phyloP scores from a whole-genome alignment of 2,888 invertebrate genomes.

The Brenthis ino region DNA sequence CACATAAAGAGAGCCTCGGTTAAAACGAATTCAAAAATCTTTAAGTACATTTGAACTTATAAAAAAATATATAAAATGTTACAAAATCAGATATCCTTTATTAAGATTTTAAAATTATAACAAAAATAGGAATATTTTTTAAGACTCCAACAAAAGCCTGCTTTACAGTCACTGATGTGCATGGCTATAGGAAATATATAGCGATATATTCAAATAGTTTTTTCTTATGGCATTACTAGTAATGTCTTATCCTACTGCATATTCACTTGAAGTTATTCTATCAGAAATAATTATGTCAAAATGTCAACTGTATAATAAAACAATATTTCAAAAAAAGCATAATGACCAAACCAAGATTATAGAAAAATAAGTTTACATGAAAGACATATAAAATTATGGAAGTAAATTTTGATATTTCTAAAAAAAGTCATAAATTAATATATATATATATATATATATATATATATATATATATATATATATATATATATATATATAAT shows the following conservation, averaged over 20 bases:
- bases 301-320: background rate
- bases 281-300: slow-evolving; percentile 6
- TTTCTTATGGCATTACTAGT: slow-evolving; percentile 2
- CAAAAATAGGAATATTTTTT: slow-evolving; percentile 13
- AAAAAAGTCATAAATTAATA: too few relatives aligned
- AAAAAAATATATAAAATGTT: slow-evolving; percentile 44
- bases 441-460: too few relatives aligned
- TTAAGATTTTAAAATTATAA: slow-evolving; percentile 13
- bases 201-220: background rate
- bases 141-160: background rate
- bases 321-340: background rate
- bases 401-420: too few relatives aligned
- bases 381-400: too few relatives aligned
- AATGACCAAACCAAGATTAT: background rate
- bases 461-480: too few relatives aligned
- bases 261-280: background rate
- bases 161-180: slow-evolving; percentile 10
- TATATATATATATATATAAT: too few relatives aligned
- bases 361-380: too few relatives aligned
- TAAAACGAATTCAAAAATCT: slow-evolving; percentile 47
- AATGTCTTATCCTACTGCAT: slow-evolving; percentile 5
- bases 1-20: slow-evolving; percentile 56
- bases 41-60: slow-evolving; percentile 63
- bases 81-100: slow-evolving; percentile 26
- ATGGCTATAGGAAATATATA: slow-evolving; percentile 4